Percentiles rank a stretch among this genome's conserved stretches.
Conservation (phyloP, 2,888 invertebrate species). For the Sminthurides aquaticus region DNA sequence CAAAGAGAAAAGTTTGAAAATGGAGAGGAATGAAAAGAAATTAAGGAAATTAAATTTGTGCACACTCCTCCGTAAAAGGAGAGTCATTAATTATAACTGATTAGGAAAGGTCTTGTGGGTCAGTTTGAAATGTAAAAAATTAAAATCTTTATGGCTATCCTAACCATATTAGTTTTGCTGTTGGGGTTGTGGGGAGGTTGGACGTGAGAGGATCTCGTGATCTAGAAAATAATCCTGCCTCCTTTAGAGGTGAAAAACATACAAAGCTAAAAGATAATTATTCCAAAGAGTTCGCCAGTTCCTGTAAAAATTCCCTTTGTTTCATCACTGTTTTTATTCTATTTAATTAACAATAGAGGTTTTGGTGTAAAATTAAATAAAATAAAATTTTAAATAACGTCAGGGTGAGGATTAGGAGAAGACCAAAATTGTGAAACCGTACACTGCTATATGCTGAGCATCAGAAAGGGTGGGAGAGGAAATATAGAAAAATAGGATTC, state of each 20-base stretch:
- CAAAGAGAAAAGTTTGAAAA: not conserved
- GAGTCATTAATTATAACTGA: constrained; percentile 30
- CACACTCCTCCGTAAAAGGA: constrained; percentile 20
- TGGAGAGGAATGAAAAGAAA: constrained; percentile 13
- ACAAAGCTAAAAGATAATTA: too few species aligned
- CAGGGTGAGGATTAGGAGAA: too few species aligned
- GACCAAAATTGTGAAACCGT: not conserved
- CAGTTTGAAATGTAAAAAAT: not conserved
- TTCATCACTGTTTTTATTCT: too few species aligned
- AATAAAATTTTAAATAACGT: too few species aligned
- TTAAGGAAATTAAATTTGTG: constrained; percentile 22
- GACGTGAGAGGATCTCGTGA: not conserved
- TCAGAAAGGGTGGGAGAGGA: too few species aligned
- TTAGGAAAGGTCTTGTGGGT: constrained; percentile 24
- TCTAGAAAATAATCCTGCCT: not conserved
- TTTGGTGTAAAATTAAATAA: too few species aligned
- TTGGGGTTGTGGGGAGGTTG: not conserved
- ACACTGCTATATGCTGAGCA: not conserved
- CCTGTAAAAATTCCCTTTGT: too few species aligned
- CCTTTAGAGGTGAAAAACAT: too few species aligned
- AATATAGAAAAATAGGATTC: too few species aligned
- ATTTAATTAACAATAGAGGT: too few species aligned
- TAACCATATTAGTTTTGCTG: constrained; percentile 1
- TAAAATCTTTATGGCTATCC: constrained; percentile 7
- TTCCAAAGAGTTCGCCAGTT: too few species aligned